Conservation (phyloP, 2,113 vertebrate genomes). For the Motacilla tschutschensis region DNA sequence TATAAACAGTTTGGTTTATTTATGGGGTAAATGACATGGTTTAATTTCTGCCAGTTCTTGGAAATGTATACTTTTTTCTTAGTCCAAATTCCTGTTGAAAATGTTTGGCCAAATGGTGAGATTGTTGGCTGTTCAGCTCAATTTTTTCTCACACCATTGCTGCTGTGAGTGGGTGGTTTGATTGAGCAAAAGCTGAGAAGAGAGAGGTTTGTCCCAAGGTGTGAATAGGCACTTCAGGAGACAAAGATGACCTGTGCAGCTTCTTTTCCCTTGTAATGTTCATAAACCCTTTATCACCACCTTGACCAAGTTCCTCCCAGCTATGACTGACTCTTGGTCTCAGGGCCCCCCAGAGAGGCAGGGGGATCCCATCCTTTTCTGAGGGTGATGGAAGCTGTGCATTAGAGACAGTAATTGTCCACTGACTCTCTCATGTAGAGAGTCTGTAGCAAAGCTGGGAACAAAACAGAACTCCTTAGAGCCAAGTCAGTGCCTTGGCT, state of each 20-base stretch:
- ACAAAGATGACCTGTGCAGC: background rate
- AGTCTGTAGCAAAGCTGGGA: background rate
- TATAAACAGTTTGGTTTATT: slow-evolving; percentile 48
- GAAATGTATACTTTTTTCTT: slow-evolving; percentile 5
- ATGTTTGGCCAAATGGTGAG: background rate
- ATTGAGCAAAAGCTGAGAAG: background rate
- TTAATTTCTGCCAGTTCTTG: slow-evolving; percentile 31
- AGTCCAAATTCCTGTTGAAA: slow-evolving; percentile 10
- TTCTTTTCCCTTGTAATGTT: background rate
- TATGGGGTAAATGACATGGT: slow-evolving; percentile 34
- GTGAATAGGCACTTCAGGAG: background rate
- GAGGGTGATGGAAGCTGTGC: background rate
- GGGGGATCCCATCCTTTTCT: background rate
- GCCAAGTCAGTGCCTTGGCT: background rate
- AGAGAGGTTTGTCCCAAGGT: slow-evolving; percentile 9
- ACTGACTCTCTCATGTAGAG: background rate
- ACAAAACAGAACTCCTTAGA: background rate
- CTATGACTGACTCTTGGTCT: background rate
- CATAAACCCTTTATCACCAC: background rate
- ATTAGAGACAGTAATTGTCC: background rate
- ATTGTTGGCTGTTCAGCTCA: background rate
- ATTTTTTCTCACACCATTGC: background rate
- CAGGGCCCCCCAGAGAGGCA: background rate
- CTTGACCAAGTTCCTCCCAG: background rate
- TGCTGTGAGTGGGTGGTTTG: slow-evolving; percentile 15